Conservation (phyloP, 2,113 vertebrate species). For the Tichodroma muraria region DNA sequence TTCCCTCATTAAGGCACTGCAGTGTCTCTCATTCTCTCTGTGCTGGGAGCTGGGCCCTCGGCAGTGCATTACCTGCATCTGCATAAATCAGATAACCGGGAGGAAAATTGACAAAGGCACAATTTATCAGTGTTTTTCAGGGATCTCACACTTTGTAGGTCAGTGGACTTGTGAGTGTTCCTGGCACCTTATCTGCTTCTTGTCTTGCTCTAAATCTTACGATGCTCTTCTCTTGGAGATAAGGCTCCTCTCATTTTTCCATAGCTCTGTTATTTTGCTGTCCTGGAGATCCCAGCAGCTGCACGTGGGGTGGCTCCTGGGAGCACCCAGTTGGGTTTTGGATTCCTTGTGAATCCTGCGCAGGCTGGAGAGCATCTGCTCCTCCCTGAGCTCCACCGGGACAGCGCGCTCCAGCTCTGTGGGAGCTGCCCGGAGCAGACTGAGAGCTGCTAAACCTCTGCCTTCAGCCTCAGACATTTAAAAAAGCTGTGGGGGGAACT, state of each 20-base stretch:
- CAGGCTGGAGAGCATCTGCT: neutral
- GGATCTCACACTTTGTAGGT: neutral
- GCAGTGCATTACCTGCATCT: neutral
- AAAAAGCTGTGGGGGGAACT: neutral
- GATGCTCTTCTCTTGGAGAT: neutral
- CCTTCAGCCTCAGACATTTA: neutral
- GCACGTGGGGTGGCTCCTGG: neutral
- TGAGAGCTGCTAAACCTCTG: neutral
- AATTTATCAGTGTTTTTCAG: neutral
- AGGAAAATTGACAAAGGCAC: neutral
- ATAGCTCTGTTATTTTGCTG: neutral
- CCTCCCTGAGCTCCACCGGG: neutral
- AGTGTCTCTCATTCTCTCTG: neutral
- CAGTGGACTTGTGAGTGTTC: neutral
- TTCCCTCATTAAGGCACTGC: neutral
- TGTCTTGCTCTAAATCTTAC: neutral
- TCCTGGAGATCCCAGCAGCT: neutral
- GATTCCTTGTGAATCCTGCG: neutral
- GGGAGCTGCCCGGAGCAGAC: neutral
- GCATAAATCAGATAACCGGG: neutral
- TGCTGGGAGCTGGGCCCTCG: neutral
- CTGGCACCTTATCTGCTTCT: neutral
- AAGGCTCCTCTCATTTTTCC: neutral
- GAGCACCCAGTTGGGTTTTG: neutral
- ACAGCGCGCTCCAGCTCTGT: accelerated